Conservation (phyloP, 2,113 vertebrate species). For the Ochotona curzoniae region DNA sequence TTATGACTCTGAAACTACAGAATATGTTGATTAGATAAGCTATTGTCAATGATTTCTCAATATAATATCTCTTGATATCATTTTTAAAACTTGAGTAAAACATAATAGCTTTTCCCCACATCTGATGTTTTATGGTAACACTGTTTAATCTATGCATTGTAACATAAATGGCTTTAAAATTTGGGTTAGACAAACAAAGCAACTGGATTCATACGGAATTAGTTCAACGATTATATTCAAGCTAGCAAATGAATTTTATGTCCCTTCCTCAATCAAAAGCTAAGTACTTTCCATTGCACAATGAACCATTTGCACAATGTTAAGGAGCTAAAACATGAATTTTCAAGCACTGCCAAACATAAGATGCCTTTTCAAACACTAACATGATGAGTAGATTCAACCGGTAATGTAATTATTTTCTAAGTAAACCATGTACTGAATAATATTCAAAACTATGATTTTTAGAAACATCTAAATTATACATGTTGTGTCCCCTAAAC, state of each 20-base stretch:
- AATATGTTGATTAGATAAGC: not conserved
- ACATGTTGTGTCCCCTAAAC: not conserved
- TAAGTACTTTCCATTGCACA: not conserved
- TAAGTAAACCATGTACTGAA: constrained; percentile 8
- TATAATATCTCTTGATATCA: not conserved
- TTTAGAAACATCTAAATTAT: constrained; percentile 29
- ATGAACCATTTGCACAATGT: not conserved
- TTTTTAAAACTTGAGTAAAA: constrained; percentile 46
- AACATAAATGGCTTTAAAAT: not conserved
- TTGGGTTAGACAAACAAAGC: not conserved
- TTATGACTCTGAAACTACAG: not conserved
- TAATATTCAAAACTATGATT: constrained; percentile 22
- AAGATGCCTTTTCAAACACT: not conserved
- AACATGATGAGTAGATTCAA: constrained; percentile 20
- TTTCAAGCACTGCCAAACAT: constrained; percentile 46
- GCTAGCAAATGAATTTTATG: not conserved
- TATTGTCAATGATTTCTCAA: not conserved
- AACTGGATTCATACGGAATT: not conserved
- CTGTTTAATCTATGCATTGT: not conserved
- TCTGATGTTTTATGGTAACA: not conserved
- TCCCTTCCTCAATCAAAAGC: constrained; percentile 1
- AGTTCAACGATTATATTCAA: constrained; percentile 23
- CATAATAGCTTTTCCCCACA: not conserved
- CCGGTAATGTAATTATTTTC: not conserved
- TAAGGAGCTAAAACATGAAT: not conserved